These are phyloP conservation scores for Agriopis marginaria DNA, from an alignment of 2,888 invertebrate species.

Conservation along the genomic window DNA sequence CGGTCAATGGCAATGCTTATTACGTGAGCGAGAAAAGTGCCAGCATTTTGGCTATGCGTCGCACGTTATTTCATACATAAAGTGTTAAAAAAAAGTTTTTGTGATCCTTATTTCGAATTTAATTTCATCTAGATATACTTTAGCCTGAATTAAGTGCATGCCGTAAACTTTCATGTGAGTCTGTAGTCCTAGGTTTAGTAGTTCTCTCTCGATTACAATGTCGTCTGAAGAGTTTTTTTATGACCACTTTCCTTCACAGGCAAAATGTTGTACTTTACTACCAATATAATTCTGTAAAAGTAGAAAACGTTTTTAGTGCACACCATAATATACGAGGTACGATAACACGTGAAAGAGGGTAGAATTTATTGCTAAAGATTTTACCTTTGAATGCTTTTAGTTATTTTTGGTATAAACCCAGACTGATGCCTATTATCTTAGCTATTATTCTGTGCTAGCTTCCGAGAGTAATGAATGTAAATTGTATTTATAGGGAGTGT, in stretches of 20 bases:
- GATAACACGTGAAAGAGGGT: conserved; percentile 28
- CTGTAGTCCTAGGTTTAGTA: conserved; percentile 45
- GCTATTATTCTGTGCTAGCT: conserved; percentile 57
- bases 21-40: too few relatives aligned
- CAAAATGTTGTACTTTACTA: conserved; percentile 56
- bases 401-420: conserved; percentile 27
- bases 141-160: conserved; percentile 31
- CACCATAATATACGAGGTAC: conserved; percentile 38
- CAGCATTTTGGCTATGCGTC: too few relatives aligned
- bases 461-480: conserved; percentile 72
- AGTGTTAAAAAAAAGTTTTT: too few relatives aligned
- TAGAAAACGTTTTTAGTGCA: conserved; percentile 57
- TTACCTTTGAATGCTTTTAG: conserved; percentile 7
- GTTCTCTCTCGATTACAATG: conserved; percentile 53
- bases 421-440: conserved; percentile 43
- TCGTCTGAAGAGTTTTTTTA: conserved; percentile 61
- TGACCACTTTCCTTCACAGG: conserved; percentile 55
- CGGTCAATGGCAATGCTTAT: too few relatives aligned
- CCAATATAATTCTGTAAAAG: conserved; percentile 58
- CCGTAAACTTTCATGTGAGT: conserved; percentile 20
- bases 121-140: conserved; percentile 24
- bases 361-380: conserved; percentile 22
- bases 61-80: too few relatives aligned
- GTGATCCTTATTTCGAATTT: background rate
- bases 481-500: conserved; percentile 75